phyloP scores from a whole-genome alignment of 1,140 invertebrate species.

The Drosophila burlai region DNA sequence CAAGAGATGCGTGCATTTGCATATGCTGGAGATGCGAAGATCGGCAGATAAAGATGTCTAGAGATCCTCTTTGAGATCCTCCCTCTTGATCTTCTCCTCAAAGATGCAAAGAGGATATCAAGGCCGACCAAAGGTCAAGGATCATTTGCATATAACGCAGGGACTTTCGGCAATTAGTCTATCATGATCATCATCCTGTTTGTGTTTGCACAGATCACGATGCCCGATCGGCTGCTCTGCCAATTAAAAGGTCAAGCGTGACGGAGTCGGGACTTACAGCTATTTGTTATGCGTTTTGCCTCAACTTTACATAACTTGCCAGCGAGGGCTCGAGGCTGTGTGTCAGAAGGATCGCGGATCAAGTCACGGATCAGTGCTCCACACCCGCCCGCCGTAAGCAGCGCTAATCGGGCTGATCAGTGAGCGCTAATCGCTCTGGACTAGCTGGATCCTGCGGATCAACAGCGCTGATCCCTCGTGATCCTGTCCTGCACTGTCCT shows the following conservation, averaged over 20 bases:
- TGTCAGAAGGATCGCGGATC: conserved; percentile 27
- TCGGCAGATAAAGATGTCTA: conserved; percentile 26
- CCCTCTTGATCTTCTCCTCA: conserved; percentile 29
- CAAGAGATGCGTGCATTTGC: conserved; percentile 51
- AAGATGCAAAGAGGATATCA: conserved; percentile 27
- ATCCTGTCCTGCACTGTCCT: conserved; percentile 45
- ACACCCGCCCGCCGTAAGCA: conserved; percentile 59
- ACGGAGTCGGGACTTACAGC: conserved; percentile 31
- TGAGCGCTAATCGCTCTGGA: conserved; percentile 50
- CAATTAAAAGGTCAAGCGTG: conserved; percentile 79
- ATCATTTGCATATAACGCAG: conserved; percentile 57
- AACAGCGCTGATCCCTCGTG: conserved; percentile 54
- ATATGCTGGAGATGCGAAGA: conserved; percentile 40
- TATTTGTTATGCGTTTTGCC: conserved; percentile 58
- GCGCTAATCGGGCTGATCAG: conserved; percentile 72
- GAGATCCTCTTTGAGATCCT: conserved; percentile 25
- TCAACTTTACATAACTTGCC: conserved; percentile 76
- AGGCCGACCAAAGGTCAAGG: conserved; percentile 49
- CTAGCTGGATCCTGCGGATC: conserved; percentile 63
- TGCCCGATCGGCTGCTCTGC: conserved; percentile 20
- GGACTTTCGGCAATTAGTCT: conserved; percentile 51
- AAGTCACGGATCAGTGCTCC: conserved; percentile 48
- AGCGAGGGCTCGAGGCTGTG: conserved; percentile 11
- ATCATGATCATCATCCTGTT: conserved; percentile 57
- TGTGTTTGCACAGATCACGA: conserved; percentile 46